These are phyloP conservation scores for Characodon lateralis DNA, from an alignment of 2,797 vertebrate species.

Conservation along the genomic window DNA sequence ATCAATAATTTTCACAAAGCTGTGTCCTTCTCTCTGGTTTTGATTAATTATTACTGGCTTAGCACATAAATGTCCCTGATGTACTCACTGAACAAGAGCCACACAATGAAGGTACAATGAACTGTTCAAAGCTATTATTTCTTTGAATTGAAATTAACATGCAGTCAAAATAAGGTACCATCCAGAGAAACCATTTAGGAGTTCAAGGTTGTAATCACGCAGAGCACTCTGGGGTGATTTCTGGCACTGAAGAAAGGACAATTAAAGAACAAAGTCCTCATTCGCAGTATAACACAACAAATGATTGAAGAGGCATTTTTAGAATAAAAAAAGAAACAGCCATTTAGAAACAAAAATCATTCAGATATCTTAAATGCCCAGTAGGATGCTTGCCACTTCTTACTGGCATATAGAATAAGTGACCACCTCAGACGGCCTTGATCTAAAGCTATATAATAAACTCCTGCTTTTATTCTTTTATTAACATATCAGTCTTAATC, in stretches of 20 bases:
- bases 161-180: slow-evolving; percentile 38
- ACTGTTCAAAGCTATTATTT: slow-evolving; percentile 73
- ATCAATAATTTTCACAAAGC: slow-evolving; percentile 48
- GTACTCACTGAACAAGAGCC: slow-evolving; percentile 63
- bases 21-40: slow-evolving; percentile 42
- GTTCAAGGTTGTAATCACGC: slow-evolving; percentile 38
- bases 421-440: not conserved
- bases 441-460: not conserved
- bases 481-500: not conserved
- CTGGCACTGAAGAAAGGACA: slow-evolving; percentile 34
- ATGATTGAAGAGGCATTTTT: slow-evolving; percentile 1
- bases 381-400: not conserved
- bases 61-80: slow-evolving; percentile 55
- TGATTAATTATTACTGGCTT: slow-evolving; percentile 64
- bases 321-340: not conserved
- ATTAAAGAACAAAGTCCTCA: slow-evolving; percentile 5
- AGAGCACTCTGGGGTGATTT: slow-evolving; percentile 4
- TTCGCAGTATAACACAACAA: slow-evolving; percentile 5
- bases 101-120: slow-evolving; percentile 66
- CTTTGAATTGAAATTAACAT: slow-evolving; percentile 66
- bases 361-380: not conserved
- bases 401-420: not conserved
- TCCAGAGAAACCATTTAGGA: slow-evolving; percentile 38
- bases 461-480: not conserved
- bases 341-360: not conserved